Conservation (phyloP, 2,888 invertebrate genomes). For the Tholera decimalis region DNA sequence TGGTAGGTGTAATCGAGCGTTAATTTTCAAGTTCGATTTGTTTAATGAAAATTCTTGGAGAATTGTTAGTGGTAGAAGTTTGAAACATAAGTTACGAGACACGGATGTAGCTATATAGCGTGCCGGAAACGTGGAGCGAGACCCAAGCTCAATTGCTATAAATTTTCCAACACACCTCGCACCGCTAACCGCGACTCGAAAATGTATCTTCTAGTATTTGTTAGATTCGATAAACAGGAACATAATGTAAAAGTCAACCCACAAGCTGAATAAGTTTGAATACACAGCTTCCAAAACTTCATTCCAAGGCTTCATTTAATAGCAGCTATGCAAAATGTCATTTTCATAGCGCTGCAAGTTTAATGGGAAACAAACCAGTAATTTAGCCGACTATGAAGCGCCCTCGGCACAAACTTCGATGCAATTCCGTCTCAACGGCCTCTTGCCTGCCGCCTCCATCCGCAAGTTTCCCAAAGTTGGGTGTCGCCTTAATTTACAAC, state of each 20-base stretch:
- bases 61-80: slow-evolving; percentile 60
- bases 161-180: slow-evolving; percentile 75
- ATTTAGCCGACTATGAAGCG: slow-evolving; percentile 67
- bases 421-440: slow-evolving; percentile 63
- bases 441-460: slow-evolving; percentile 47
- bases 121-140: slow-evolving; percentile 60
- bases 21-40: slow-evolving; percentile 24
- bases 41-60: slow-evolving; percentile 50
- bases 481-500: slow-evolving; percentile 58
- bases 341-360: slow-evolving; percentile 60
- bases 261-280: not conserved
- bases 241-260: not conserved
- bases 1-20: slow-evolving; percentile 9
- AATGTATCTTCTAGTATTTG: slow-evolving; percentile 62
- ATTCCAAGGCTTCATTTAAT: slow-evolving; percentile 23
- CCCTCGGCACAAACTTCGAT: slow-evolving; percentile 64
- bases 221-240: slow-evolving; percentile 8
- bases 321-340: slow-evolving; percentile 41
- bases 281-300: slow-evolving; percentile 7
- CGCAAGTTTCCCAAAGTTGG: slow-evolving; percentile 55
- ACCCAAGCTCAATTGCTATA: slow-evolving; percentile 73
- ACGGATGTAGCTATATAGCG: slow-evolving; percentile 67
- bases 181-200: slow-evolving; percentile 58
- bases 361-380: slow-evolving; percentile 73
- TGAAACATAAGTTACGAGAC: slow-evolving; percentile 69